Evolutionary conservation across 2,888 invertebrate genomes (phyloP).

Genomic region (Rhagonycha fulva): DNA sequence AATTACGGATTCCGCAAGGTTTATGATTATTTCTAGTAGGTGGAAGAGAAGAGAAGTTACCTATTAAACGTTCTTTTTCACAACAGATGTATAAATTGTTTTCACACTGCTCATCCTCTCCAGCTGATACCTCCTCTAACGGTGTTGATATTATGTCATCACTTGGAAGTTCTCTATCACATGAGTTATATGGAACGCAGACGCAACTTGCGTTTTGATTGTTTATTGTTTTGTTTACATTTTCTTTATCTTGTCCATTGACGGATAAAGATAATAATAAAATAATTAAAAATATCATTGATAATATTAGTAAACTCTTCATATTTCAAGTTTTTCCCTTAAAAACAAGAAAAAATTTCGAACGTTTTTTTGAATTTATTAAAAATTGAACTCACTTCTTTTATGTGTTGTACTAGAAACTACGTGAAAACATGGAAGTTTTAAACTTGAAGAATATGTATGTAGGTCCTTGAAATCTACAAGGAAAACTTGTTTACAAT

Average conservation of each 20-base stretch:
- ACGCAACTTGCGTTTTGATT: neutral
- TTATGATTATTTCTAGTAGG: constrained; percentile 31
- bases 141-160: neutral
- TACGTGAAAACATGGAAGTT: too few species aligned
- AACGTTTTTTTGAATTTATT: too few species aligned
- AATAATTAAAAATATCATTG: neutral
- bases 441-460: too few species aligned
- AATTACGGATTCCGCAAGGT: constrained; percentile 75
- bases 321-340: too few species aligned
- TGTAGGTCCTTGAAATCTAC: too few species aligned
- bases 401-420: too few species aligned
- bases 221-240: neutral
- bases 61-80: constrained; percentile 44
- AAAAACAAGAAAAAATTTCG: too few species aligned
- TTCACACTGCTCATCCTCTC: neutral
- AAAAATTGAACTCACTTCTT: too few species aligned
- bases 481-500: too few species aligned
- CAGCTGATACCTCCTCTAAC: neutral
- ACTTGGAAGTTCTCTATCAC: neutral
- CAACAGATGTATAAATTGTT: constrained; percentile 64
- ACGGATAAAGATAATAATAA: neutral
- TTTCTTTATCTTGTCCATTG: neutral
- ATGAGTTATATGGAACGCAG: neutral
- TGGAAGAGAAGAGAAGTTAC: constrained; percentile 44
- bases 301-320: neutral